Evolutionary conservation across 2,113 vertebrate genomes (phyloP), one percentile per base, ranked within the genome.

Genomic region (Dryoscopus gambensis): DNA sequence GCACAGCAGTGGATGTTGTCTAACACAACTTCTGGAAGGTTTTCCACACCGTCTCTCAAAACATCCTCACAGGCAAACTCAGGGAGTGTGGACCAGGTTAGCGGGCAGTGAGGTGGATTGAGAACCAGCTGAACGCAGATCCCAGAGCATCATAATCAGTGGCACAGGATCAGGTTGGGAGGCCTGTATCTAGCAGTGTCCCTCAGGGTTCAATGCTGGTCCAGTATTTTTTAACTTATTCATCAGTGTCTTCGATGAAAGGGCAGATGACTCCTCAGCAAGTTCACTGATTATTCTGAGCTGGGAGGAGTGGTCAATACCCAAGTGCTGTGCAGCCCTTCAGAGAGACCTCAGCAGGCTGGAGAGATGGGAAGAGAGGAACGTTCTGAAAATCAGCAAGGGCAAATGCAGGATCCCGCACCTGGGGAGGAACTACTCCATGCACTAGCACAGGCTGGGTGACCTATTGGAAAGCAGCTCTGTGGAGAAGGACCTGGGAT

Each of bases 241-340:
- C 4, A 44, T 37, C 18, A 33, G 0, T 69, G 18, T 22, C 46
- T 53, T 69, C 2, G 6, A 0, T 52, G 37, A 60, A 77, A 37
- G 37, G 27, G 18, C 46, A 60, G 46, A 33, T 19, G 33, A 18
- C 22, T 60, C 46, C 33, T 60, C 6, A 44, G 18, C 63, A 68
- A 8, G 31, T 33, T 68, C 46, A 18, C 11, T 37, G 71, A 12
- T 31, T 9, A 7, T 22, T 17, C n/a, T 0, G 1, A 31, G 14
- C 37, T 76, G 27, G 25, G 37, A 77, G 44, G 39, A 60, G 11
- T 31, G 53, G 21, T 25, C 0, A 0, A 31, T n/a, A 60, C 11
- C 33, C 44, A 68, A 1, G 11, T 31, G 25, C 63, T 59, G 17
- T 14, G 44, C 53, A 44, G 25, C 31, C 25, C 30, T 68, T 52